phyloP scores from a whole-genome alignment of 2,113 vertebrate genomes.

The Ovis aries region ARS-UI_Ramb_v3.0 NC_056073.1:28361001-28361500 shows the following conservation, averaged over 20 bases:
- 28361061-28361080: not conserved
- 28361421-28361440: not conserved
- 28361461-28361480: not conserved
- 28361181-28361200: not conserved
- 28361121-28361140: not conserved
- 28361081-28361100: not conserved
- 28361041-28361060: not conserved
- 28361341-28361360: not conserved
- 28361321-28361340: not conserved
- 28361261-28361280: not conserved
- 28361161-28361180: not conserved
- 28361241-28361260: not conserved
- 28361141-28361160: not conserved
- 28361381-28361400: not conserved
- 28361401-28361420: not conserved
- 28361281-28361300: not conserved
- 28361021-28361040: not conserved
- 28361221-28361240: not conserved
- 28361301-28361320: not conserved
- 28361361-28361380: not conserved
- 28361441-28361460: not conserved
- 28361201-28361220: not conserved
- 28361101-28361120: accelerated
- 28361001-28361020: not conserved
- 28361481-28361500: not conserved